Conservation (phyloP, 2,113 vertebrate species). For the Leptocoma aspasia region DNA sequence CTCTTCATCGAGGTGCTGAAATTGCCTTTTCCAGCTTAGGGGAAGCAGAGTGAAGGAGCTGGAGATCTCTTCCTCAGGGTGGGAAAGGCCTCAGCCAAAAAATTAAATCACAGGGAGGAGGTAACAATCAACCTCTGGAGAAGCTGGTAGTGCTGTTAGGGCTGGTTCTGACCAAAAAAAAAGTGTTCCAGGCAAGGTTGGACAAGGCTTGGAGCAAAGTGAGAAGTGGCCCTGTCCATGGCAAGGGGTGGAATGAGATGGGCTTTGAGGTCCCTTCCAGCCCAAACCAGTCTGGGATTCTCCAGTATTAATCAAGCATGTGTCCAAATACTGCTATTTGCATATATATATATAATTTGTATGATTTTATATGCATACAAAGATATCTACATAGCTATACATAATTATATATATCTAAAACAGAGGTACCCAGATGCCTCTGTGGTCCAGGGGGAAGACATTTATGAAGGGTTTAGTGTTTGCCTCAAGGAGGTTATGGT, state of each 20-base stretch:
- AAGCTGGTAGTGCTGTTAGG: neutral
- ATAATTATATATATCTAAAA: neutral
- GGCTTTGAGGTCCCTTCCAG: neutral
- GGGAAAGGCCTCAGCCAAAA: neutral
- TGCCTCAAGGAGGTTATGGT: neutral
- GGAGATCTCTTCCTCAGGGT: neutral
- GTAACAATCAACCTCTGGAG: neutral
- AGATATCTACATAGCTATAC: neutral
- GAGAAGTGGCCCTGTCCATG: neutral
- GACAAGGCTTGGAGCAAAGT: neutral
- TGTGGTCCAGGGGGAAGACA: neutral
- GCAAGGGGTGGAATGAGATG: neutral
- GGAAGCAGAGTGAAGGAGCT: neutral
- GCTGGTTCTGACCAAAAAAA: neutral
- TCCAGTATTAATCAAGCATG: neutral
- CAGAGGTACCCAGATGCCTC: neutral
- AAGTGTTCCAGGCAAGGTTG: neutral
- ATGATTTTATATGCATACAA: neutral
- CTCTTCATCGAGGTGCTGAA: fast-evolving
- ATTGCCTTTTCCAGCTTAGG: neutral
- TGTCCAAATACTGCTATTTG: neutral
- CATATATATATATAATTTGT: no score
- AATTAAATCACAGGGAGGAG: neutral
- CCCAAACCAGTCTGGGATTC: neutral
- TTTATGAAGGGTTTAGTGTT: neutral